A percentile compares a stretch with the other conserved stretches of the same genome.
phyloP scores from a whole-genome alignment of 2,113 vertebrate genomes.

The Chaetodon auriga region DNA sequence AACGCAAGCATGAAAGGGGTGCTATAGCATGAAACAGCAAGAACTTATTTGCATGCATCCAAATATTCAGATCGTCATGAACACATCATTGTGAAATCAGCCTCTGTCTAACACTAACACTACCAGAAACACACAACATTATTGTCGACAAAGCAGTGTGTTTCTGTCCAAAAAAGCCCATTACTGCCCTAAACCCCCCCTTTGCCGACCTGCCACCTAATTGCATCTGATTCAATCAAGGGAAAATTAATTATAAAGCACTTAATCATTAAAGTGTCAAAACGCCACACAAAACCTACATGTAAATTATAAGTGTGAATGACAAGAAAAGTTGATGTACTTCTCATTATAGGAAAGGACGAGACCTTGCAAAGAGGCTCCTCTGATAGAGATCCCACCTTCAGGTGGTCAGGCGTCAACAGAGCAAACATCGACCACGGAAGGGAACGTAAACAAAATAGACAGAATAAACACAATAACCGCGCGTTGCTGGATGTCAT shows the following conservation, averaged over 20 bases:
- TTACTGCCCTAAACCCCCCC: not conserved
- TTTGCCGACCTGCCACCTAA: not conserved
- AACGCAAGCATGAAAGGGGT: too few relatives aligned
- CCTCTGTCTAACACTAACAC: too few relatives aligned
- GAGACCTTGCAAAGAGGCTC: not conserved
- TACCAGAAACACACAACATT: too few relatives aligned
- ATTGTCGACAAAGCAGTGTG: too few relatives aligned
- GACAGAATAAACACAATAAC: slow-evolving; percentile 18
- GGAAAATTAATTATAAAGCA: slow-evolving; percentile 18
- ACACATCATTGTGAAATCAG: too few relatives aligned
- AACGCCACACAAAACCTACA: slow-evolving; percentile 9
- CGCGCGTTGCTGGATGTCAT: not conserved
- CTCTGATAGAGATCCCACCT: not conserved
- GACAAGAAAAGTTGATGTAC: slow-evolving; percentile 28
- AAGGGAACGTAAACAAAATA: slow-evolving; percentile 23
- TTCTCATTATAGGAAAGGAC: slow-evolving; percentile 8
- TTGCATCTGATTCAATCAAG: slow-evolving; percentile 27
- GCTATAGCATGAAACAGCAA: too few relatives aligned
- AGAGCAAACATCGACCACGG: slow-evolving; percentile 9
- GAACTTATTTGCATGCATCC: too few relatives aligned
- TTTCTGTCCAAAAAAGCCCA: not conserved
- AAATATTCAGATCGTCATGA: too few relatives aligned
- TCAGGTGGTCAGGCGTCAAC: slow-evolving; percentile 3
- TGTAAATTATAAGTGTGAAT: slow-evolving; percentile 10
- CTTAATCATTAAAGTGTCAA: slow-evolving; percentile 22